Conservation (phyloP, 2,888 invertebrate species). For the Parnassius glacialis region DNA sequence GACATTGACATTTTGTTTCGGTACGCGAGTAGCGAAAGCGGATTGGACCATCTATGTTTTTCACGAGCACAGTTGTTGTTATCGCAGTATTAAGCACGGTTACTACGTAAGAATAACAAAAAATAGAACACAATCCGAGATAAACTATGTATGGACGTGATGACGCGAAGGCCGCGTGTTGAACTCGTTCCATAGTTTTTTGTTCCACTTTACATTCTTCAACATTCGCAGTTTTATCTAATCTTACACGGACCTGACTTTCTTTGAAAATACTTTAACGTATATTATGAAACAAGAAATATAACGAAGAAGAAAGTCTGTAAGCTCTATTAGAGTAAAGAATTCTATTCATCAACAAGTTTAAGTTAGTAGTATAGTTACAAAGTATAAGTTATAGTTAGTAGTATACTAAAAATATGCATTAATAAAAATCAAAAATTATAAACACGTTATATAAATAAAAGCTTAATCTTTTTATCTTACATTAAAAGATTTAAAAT, state of each 20-base stretch:
- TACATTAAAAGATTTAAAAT: conserved; percentile 14
- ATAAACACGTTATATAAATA: no score
- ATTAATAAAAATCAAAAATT: no score
- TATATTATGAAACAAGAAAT: no score
- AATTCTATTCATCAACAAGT: no score
- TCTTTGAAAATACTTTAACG: not conserved
- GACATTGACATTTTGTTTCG: conserved; percentile 14
- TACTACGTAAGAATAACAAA: conserved; percentile 9
- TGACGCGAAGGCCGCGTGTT: not conserved
- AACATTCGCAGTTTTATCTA: not conserved
- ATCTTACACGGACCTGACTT: not conserved
- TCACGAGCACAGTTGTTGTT: conserved; percentile 10
- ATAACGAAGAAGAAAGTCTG: no score
- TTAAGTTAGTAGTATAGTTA: no score
- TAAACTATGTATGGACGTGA: conserved; percentile 7
- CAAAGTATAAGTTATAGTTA: no score
- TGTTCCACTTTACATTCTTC: not conserved
- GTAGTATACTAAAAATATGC: no score
- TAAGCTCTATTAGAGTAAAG: no score
- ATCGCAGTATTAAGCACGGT: conserved; percentile 1
- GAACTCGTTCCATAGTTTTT: conserved; percentile 3
- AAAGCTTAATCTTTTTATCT: no score
- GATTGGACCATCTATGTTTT: not conserved
- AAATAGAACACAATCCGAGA: conserved; percentile 3
- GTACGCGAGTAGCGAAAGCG: not conserved